These are phyloP conservation scores for Glaucidium brasilianum DNA, from an alignment of 2,113 vertebrate genomes.

Conservation along the genomic window DNA sequence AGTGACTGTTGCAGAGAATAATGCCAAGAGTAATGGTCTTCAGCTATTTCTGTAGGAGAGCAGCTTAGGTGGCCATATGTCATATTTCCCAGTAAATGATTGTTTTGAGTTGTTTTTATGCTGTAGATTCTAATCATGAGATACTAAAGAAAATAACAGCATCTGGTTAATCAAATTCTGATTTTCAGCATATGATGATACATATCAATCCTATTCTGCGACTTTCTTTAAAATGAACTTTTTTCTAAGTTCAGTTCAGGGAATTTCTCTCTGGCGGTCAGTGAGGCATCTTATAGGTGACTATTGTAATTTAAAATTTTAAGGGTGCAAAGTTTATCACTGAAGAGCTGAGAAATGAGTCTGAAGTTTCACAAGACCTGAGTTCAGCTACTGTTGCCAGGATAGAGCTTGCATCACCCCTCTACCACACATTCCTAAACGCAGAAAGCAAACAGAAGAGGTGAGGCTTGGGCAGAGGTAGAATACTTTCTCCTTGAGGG, in stretches of 20 bases:
- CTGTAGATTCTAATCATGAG: background rate
- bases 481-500: background rate
- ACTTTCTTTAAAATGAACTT: background rate
- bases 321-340: background rate
- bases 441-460: background rate
- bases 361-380: background rate
- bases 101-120: conserved; percentile 47
- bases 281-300: background rate
- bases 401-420: background rate
- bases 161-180: conserved; percentile 2
- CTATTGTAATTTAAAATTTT: background rate
- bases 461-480: background rate
- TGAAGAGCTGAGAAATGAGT: background rate
- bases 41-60: conserved; percentile 31
- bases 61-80: conserved; percentile 40
- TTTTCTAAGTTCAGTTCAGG: background rate
- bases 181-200: background rate
- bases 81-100: conserved; percentile 23
- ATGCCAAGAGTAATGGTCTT: conserved; percentile 33
- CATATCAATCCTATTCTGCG: background rate
- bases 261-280: background rate
- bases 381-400: background rate
- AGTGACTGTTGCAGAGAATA: background rate
- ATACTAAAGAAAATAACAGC: conserved; percentile 38
- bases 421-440: background rate